Base-by-base conservation (phyloP, 2,797 vertebrate genomes). In the Anniella stebbinsi region DNA sequence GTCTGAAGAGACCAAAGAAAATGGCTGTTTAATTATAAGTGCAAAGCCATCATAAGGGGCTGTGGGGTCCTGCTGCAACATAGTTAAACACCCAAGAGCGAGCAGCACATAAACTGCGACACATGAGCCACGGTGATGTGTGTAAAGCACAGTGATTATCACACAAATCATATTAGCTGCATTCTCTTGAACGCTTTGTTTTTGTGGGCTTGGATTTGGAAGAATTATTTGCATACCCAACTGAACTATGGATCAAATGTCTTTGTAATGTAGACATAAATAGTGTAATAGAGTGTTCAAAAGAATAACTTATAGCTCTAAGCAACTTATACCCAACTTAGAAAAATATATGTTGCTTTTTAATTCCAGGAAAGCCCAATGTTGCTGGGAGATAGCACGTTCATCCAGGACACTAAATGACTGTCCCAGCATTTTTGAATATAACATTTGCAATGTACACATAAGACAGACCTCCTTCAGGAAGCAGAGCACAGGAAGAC, bases 401-500 rank as follows among this genome's bases (percentile, higher is more conserved):
- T 93, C 28, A 77, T 93, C 88, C 82, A 88, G 93, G 92, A 94
- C 87, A 84, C 86, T 90, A 66, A 81, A n/a, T 80, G 92, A 85
- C 66, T 87, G 60, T 30, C 80, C 86, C 36, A 70, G 57, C 23
- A 70, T 0, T 51, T 83, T 5, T 93, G 83, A 92, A 88, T 81
- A 92, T 87, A 92, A 91, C 67, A 86, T 89, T 67, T 5, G 17
- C 80, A 85, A 93, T n/a, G 15, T 28, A 80, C 23, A 86, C 57
- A 93, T 89, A 92, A 84, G 72, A 45, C 76, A 94, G 84, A 91
- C 3, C 91, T 91, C 57, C 66, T 70, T 87, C 28, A 0, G 90
- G 95, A 95, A 94, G 41, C 21, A 89, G 73, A 95, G 92, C 36
- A 87, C 10, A 69, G 25, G 48, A 81, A 60, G 91, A 92, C 92